A percentile compares a stretch with the other conserved stretches of the same genome.
phyloP scores from a whole-genome alignment of 2,113 vertebrate species.

The Phrynosoma blainvillii region DNA sequence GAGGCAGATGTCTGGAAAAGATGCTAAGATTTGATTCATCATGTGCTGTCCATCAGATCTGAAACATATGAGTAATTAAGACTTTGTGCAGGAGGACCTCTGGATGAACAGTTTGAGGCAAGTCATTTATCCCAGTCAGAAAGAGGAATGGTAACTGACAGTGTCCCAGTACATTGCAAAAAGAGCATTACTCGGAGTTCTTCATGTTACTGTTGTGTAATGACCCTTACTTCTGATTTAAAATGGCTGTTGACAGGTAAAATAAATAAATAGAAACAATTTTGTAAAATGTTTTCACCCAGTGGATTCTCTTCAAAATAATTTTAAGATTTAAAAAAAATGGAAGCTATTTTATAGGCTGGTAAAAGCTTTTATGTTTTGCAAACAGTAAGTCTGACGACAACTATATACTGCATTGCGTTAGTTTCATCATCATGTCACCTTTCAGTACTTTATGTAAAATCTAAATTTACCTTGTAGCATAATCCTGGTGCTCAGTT shows the following conservation, averaged over 20 bases:
- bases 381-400: constrained; percentile 49
- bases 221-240: constrained; percentile 68
- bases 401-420: constrained; percentile 21
- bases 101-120: constrained; percentile 61
- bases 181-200: constrained; percentile 50
- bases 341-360: constrained; percentile 38
- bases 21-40: constrained; percentile 43
- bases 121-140: constrained; percentile 62
- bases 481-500: constrained; percentile 48
- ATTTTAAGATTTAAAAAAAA: constrained; percentile 54
- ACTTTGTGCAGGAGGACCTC: constrained; percentile 58
- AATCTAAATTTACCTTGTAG: constrained; percentile 43
- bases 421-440: constrained; percentile 28
- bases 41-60: constrained; percentile 53
- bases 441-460: constrained; percentile 47
- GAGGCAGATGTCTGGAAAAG: constrained; percentile 27
- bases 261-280: constrained; percentile 27
- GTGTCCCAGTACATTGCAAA: constrained; percentile 64
- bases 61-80: constrained; percentile 70
- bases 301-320: constrained; percentile 44
- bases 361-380: constrained; percentile 29
- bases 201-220: constrained; percentile 13
- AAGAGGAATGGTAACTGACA: constrained; percentile 56
- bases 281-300: constrained; percentile 32
- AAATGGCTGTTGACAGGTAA: constrained; percentile 73